Conservation (phyloP, 2,113 vertebrate species). For the Corythaeola cristata region DNA sequence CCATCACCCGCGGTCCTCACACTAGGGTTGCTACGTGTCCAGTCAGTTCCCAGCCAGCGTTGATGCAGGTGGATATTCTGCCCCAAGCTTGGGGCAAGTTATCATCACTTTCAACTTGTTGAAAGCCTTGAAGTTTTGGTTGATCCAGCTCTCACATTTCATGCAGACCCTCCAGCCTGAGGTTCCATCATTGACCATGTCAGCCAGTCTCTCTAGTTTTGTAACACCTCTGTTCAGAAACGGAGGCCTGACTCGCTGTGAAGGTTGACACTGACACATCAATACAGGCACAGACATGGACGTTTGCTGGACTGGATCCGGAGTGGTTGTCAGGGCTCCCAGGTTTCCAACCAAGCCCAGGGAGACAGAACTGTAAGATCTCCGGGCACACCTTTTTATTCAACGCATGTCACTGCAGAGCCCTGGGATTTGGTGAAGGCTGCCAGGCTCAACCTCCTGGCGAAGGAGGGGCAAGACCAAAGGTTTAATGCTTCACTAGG, state of each 20-base stretch:
- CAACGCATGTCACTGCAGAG: not conserved
- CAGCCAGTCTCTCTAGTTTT: not conserved
- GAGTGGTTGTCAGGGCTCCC: not conserved
- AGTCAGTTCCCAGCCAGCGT: rapidly evolving
- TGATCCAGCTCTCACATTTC: not conserved
- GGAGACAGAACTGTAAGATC: not conserved
- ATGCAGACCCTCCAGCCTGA: not conserved
- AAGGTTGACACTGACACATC: not conserved
- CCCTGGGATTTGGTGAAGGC: not conserved
- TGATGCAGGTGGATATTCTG: not conserved
- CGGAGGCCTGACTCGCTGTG: not conserved
- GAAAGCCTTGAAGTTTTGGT: not conserved
- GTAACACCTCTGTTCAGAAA: not conserved
- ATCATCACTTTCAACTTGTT: not conserved
- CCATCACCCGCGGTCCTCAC: not conserved
- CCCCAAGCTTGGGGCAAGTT: not conserved
- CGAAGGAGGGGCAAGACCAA: not conserved
- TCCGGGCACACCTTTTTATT: not conserved
- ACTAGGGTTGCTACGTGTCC: not conserved
- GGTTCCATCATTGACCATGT: not conserved
- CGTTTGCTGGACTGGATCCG: not conserved
- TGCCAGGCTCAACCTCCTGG: not conserved
- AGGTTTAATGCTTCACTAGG: not conserved
- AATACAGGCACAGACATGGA: not conserved
- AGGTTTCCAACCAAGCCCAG: not conserved